Percentiles rank a stretch among this genome's conserved stretches.
Conservation (phyloP, 2,113 vertebrate species). For the Eptatretus burgeri region DNA sequence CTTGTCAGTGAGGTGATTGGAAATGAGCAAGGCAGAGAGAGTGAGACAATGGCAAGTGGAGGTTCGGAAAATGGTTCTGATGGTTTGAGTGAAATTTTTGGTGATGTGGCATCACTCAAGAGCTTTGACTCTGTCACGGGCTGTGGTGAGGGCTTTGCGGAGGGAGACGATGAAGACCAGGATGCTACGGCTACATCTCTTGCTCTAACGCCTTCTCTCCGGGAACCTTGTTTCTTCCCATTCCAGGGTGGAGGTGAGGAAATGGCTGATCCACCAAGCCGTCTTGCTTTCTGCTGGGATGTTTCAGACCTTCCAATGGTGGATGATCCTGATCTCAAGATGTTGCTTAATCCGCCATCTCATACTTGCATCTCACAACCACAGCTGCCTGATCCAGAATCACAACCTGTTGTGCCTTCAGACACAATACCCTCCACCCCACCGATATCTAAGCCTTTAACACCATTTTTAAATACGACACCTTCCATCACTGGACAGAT, state of each 20-base stretch:
- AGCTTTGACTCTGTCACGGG: slow-evolving; percentile 5
- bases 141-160: slow-evolving; percentile 1
- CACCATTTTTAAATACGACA: too few relatives aligned
- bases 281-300: too few relatives aligned
- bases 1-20: too few relatives aligned
- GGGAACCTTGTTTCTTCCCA: neutral
- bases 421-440: too few relatives aligned
- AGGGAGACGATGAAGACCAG: neutral
- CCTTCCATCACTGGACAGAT: too few relatives aligned
- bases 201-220: neutral
- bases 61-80: neutral
- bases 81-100: neutral
- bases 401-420: too few relatives aligned
- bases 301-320: too few relatives aligned
- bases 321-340: too few relatives aligned
- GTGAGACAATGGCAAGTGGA: neutral
- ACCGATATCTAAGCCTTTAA: too few relatives aligned
- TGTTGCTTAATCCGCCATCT: too few relatives aligned
- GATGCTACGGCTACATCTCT: neutral
- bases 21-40: neutral
- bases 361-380: too few relatives aligned
- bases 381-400: too few relatives aligned
- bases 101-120: slow-evolving; percentile 1
- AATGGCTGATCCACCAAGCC: neutral
- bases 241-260: neutral